Evolutionary conservation across 2,888 invertebrate genomes (phyloP).

Genomic region (Pardosa pseudoannulata): DNA sequence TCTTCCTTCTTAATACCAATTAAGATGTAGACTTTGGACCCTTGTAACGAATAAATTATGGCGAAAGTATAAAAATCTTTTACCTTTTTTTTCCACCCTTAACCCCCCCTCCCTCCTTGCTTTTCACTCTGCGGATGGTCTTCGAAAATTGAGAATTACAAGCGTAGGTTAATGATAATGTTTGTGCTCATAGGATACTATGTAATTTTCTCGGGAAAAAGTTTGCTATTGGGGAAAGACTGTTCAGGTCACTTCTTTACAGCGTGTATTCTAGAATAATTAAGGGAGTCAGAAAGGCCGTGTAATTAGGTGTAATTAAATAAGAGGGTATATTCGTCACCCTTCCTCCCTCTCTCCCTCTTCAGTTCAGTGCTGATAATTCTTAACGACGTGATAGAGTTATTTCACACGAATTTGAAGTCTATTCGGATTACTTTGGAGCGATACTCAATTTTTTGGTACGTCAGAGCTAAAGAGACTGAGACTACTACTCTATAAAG

Average conservation of each 20-base stretch:
- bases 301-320: too few species aligned
- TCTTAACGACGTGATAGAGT: too few species aligned
- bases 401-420: too few species aligned
- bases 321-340: too few species aligned
- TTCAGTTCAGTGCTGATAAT: too few species aligned
- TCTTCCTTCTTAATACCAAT: constrained; percentile 1
- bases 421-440: too few species aligned
- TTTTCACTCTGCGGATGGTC: constrained; percentile 1
- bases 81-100: not conserved
- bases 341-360: too few species aligned
- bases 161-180: constrained; percentile 16
- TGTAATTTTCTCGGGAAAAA: not conserved
- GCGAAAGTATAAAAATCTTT: not conserved
- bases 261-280: not conserved
- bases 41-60: not conserved
- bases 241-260: not conserved
- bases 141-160: not conserved
- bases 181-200: not conserved
- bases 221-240: not conserved
- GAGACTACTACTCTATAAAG: too few species aligned
- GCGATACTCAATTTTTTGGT: too few species aligned
- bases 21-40: constrained; percentile 1
- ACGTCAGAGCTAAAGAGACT: too few species aligned
- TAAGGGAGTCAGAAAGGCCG: too few species aligned
- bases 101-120: not conserved